Percentiles rank a stretch among this genome's conserved stretches.
phyloP scores from a whole-genome alignment of 1,140 invertebrate genomes.

The Babylonia areolata region DNA sequence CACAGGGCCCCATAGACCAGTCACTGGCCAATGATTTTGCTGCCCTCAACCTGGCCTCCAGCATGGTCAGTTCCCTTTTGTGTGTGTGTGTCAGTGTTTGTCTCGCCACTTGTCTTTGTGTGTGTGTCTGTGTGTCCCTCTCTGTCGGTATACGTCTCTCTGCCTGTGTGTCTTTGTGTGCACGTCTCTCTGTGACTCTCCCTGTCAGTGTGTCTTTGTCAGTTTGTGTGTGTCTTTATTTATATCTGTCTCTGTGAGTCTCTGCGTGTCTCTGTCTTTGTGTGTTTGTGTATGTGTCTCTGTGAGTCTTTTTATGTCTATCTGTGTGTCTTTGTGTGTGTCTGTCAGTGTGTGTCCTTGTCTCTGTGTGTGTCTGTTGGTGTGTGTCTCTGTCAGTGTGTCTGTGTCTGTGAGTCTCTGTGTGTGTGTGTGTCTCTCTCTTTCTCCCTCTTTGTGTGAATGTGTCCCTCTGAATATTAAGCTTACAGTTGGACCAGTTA shows the following conservation, averaged over 20 bases:
- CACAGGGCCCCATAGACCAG: conserved; percentile 56
- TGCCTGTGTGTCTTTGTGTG: background rate
- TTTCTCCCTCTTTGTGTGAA: no score
- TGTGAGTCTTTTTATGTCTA: no score
- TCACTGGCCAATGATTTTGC: conserved; percentile 65
- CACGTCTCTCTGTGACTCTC: background rate
- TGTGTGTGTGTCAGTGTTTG: no score
- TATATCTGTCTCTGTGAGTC: background rate
- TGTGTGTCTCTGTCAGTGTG: no score
- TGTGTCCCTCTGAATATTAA: no score
- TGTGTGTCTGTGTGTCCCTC: no score
- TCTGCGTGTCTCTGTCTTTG: background rate
- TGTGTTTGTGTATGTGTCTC: background rate
- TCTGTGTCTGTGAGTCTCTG: no score
- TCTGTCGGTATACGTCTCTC: no score
- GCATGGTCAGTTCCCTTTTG: background rate
- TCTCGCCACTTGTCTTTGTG: no score
- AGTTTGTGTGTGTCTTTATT: background rate
- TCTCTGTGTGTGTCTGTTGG: background rate
- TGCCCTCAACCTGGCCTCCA: conserved; percentile 63
- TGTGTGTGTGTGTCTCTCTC: no score
- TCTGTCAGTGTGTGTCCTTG: background rate
- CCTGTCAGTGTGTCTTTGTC: no score
- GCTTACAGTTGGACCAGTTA: no score
- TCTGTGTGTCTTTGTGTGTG: background rate